Evolutionary conservation across 2,113 vertebrate species (phyloP), one percentile per base, ranked within the genome.

Genomic region (Dasyornis broadbenti): DNA sequence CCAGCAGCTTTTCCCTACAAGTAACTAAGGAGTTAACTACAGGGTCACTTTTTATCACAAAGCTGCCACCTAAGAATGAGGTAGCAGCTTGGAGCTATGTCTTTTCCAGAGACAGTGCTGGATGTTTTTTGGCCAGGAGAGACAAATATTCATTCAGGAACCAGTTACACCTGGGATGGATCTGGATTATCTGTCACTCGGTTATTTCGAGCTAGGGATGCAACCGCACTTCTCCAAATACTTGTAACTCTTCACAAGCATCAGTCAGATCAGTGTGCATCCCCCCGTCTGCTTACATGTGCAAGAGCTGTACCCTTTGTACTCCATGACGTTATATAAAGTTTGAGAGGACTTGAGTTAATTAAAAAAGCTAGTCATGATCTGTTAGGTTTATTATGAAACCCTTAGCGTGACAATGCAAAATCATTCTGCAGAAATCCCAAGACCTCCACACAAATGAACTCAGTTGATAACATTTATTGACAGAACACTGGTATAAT

Each of bases 271-370:
- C 79, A 66, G 8, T 1, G 2, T 60, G 64, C 28, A 7, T 64
- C 80, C 69, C 60, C 30, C 31, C 44, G 27, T 72, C 53, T 87
- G 20, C 47, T 71, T 47, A 31, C 17, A 44, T 20, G 54, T 45
- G 52, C 63, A 50, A 76, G 42, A 88, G 9, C 40, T 63, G 49
- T 47, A 19, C 13, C 13, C 27, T 57, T 92, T 21, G 89, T 37
- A 59, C 8, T 4, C n/a, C 52, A 23, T 80, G 76, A 73, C 60
- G 21, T 50, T 42, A 6, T 70, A 45, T 40, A 52, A 68, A 82
- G 70, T 94, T 95, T 60, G 88, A 94, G 94, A 68, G 89, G 52
- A 84, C 73, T 89, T 84, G n/a, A 95, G 82, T 94, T 97, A 93
- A 88, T 94, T 93, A 68, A 84, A 89, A 88, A 92, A 89, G 45